Base-by-base conservation (phyloP, 2,797 vertebrate genomes). In the Orestias chungarensis region DNA sequence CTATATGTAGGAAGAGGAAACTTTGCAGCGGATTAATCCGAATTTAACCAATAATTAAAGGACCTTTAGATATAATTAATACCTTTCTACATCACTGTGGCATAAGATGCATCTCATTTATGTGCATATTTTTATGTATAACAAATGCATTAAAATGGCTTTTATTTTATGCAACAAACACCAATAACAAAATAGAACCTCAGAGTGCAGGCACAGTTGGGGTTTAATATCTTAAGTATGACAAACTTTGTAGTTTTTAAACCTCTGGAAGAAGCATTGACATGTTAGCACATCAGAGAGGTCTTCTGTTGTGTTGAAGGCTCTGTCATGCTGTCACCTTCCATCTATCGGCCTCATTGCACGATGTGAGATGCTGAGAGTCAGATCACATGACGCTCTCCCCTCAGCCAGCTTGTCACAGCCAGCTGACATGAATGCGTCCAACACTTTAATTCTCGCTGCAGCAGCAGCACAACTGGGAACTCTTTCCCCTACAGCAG, bases 401-500 rank as follows among this genome's bases (percentile, higher is more conserved):
- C 70, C 57, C 70, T 68, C 76, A 35, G 80, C 66, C 81, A 23
- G 74, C 85, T 68, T 89, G 89, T 89, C 89, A 89, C 75, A 54
- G 67, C 69, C 31, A 76, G 73, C 82, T 81, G 83, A 89, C 68
- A 85, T 77, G 80, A 85, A 78, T 78, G 84, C 83, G 80, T 90
- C 89, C 86, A 87, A 85, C 57, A 74, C 71, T 76, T 74, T n/a
- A 68, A 55, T 64, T 85, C 73, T 65, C 46, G 17, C 75, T 70
- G 80, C 76, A 74, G 79, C 76, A 74, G 79, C 73, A 72, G 76
- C 81, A 72, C 80, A 81, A 72, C 69, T 47, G 64, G 85, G 75
- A 75, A n/a, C 81, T 82, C 44, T 57, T 43, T 33, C 69, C 31
- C 75, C 79, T 33, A 43, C 69, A 14, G 81, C 82, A 71, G 87